These are phyloP conservation scores for Pristionchus exspectatus DNA, from an alignment of 2,888 invertebrate genomes.

Conservation along the genomic window DNA sequence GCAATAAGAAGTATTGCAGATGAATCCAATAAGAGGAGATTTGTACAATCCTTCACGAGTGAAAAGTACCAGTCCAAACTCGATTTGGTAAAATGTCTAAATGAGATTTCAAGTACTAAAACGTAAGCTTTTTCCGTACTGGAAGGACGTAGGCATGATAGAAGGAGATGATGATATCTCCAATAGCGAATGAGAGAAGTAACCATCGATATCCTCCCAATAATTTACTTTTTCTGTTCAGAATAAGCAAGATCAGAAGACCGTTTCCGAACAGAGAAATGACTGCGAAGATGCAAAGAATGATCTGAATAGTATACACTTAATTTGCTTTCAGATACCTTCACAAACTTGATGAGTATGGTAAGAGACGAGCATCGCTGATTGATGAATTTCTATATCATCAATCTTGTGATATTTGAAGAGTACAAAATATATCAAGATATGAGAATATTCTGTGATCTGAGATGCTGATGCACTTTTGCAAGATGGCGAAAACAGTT, in stretches of 20 bases:
- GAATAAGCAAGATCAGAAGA: neutral
- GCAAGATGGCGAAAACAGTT: too few relatives aligned
- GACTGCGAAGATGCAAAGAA: neutral
- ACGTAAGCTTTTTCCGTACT: neutral
- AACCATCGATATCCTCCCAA: constrained; percentile 14
- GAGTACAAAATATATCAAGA: neutral
- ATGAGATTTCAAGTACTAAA: neutral
- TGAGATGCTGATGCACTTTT: too few relatives aligned
- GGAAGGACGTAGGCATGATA: constrained; percentile 15
- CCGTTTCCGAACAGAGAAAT: neutral
- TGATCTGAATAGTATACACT: neutral
- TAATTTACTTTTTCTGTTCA: neutral
- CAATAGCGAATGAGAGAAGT: constrained; percentile 5
- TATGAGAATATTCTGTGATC: too few relatives aligned
- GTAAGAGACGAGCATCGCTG: neutral
- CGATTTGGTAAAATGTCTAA: constrained; percentile 34
- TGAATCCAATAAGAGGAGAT: neutral
- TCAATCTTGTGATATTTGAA: neutral
- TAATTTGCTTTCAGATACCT: neutral
- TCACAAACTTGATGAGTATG: neutral
- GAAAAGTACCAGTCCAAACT: constrained; percentile 1
- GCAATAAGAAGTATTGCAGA: neutral
- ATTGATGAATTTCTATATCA: neutral
- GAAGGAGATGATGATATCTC: constrained; percentile 30
- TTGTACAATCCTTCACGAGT: neutral